Percentiles rank a stretch among this genome's conserved stretches.
phyloP scores from a whole-genome alignment of 2,888 invertebrate species.

The Cheilosia soror region DNA sequence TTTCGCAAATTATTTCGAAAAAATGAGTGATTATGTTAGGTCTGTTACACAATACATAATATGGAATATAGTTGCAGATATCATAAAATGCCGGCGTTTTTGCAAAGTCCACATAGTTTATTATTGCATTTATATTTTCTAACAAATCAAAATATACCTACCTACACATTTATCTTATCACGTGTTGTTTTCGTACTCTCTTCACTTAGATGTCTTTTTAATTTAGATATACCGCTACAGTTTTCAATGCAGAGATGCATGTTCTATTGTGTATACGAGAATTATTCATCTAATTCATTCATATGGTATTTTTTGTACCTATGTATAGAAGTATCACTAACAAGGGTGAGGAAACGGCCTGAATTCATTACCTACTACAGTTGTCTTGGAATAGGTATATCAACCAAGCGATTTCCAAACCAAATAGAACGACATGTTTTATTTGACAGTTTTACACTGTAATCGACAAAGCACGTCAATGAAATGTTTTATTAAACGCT shows the following conservation, averaged over 20 bases:
- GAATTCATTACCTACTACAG: conserved; percentile 43
- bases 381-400: conserved; percentile 12
- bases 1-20: conserved; percentile 9
- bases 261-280: conserved; percentile 35
- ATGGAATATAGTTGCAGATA: conserved; percentile 6
- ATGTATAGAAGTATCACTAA: neutral
- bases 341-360: conserved; percentile 13
- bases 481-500: conserved; percentile 10
- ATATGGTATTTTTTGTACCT: conserved; percentile 19
- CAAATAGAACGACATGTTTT: conserved; percentile 40
- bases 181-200: conserved; percentile 47
- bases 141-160: conserved; percentile 16
- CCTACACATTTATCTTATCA: conserved; percentile 35
- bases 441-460: conserved; percentile 19
- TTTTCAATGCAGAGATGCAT: conserved; percentile 42
- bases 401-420: conserved; percentile 9
- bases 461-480: conserved; percentile 14
- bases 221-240: conserved; percentile 23
- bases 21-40: conserved; percentile 48
- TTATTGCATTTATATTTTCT: conserved; percentile 41
- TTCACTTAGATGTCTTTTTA: conserved; percentile 34
- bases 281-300: conserved; percentile 37
- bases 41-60: conserved; percentile 63
- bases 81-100: conserved; percentile 52
- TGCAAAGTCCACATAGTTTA: conserved; percentile 23